Evolutionary conservation across 2,113 vertebrate genomes (phyloP).

Genomic region (Ochotona curzoniae): DNA sequence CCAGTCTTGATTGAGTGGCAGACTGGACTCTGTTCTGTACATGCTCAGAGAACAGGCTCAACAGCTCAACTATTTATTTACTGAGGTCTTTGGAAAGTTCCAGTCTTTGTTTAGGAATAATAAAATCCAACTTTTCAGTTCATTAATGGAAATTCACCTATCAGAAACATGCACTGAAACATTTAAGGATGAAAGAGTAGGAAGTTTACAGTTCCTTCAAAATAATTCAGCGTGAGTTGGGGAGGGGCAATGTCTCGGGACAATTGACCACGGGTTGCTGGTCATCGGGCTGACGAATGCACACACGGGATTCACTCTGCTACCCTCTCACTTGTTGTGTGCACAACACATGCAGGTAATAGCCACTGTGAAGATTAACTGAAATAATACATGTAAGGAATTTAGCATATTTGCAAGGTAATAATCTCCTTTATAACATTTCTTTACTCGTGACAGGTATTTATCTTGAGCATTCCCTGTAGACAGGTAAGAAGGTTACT

Average conservation of each 20-base stretch:
- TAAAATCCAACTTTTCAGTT: neutral
- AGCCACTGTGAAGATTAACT: neutral
- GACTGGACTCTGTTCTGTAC: fast-evolving
- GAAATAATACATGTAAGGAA: neutral
- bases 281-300: neutral
- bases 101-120: neutral
- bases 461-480: conserved; percentile 3
- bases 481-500: conserved; percentile 13
- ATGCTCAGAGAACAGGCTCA: fast-evolving
- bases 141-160: neutral
- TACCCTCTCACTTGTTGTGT: neutral
- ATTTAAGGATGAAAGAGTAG: neutral
- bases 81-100: neutral
- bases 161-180: neutral
- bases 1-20: neutral
- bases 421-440: neutral
- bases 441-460: neutral
- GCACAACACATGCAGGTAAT: too few species aligned
- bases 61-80: neutral
- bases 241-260: too few species aligned
- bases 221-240: neutral
- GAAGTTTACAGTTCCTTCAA: neutral
- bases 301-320: neutral
- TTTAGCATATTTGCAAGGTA: neutral
- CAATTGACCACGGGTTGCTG: neutral